Base-by-base conservation (phyloP, 2,797 vertebrate species). In the Trachops cirrhosus region DNA sequence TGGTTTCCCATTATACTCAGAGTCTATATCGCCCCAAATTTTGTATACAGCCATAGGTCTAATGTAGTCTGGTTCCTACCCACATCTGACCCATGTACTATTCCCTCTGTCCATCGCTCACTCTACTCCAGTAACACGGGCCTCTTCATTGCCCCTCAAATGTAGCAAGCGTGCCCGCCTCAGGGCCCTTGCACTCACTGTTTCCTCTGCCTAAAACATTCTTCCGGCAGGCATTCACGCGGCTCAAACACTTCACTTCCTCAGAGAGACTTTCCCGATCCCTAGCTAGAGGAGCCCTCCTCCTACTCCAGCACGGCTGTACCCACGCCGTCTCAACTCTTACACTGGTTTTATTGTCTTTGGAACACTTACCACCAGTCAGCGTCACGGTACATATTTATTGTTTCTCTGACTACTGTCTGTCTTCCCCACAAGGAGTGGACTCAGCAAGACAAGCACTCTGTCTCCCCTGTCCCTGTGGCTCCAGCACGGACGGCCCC, bases 311-410 rank as follows among this genome's bases (percentile, higher is more conserved):
- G 41, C 29, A 12, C 4, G 12, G 15, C 29, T 4, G 21, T 24
- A 26, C n/a, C 19, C 24, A 24, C 0, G 3, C 64, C 6, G 6
- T 48, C 46, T 67, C 44, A 67, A n/a, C 12, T 41, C 57, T 57
- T 24, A 50, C 48, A 7, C 22, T 21, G 19, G 24, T 46, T 74
- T 74, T 57, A 37, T 18, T 44, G 71, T 80, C 64, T 52, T 48
- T 1, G 39, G n/a, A 9, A 16, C 2, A 78, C 74, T 32, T 26
- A 19, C 15, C 64, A 59, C 59, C 18, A 15, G 8, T 59, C 50
- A 50, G 26, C 64, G 79, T 50, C 12, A 0, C 0, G 21, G 5
- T 1, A 16, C 3, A 21, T 48, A 22, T 4, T 73, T 32, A 34
- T 12, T 48, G 16, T 12, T 89, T 79, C 50, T 78, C 34, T 22